Evolutionary conservation across 92 coral and sea anemone genomes (phyloP), one percentile per base, ranked within the genome.

Genomic region (Epizoanthus ramosus): DNA sequence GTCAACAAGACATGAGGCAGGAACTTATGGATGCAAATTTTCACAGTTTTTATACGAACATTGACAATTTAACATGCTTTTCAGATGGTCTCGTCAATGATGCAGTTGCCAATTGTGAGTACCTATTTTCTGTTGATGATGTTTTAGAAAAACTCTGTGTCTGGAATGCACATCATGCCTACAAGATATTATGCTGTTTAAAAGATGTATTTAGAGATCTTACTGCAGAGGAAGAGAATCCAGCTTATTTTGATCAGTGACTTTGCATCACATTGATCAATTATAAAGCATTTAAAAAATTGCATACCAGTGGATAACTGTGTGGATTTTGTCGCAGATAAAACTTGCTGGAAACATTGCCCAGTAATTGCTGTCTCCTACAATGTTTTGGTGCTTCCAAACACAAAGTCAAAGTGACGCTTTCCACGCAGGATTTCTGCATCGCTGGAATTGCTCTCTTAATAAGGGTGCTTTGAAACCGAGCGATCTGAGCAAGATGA

Each of bases 21-120:
- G 35, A n/a, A 10, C 41, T 80, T 18, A 37, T 37, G 43, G 75
- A 66, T 33, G 69, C 57, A 6, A 56, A 86, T 57, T 57, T 43
- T 22, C 18, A 59, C 52, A 68, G 33, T 31, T 86, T 86, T 79
- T 86, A 41, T 54, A 35, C 83, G 57, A 80, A 22, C 74, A 50
- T 81, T 66, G 90, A 81, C 80, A 47, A 71, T n/a, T 56, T 87
- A 6, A 87, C 90, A 4, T 60, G 81, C 53, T 87, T 87, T 28
- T 63, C 86, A 14, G 25, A 57, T 18, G 21, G 59, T 8, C 68
- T 80, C 60, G 64, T 86, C 24, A 75, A 80, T 12, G 83, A 87
- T 17, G 70, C 54, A 3, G 79, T 80, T 0, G 63, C 41, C 35
- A 87, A 81, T 6, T 87, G 90, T 73, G 73, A 61, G 17, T 80